Evolutionary conservation across 2,113 vertebrate species (phyloP).

Genomic region (Actinemys pallida): DNA sequence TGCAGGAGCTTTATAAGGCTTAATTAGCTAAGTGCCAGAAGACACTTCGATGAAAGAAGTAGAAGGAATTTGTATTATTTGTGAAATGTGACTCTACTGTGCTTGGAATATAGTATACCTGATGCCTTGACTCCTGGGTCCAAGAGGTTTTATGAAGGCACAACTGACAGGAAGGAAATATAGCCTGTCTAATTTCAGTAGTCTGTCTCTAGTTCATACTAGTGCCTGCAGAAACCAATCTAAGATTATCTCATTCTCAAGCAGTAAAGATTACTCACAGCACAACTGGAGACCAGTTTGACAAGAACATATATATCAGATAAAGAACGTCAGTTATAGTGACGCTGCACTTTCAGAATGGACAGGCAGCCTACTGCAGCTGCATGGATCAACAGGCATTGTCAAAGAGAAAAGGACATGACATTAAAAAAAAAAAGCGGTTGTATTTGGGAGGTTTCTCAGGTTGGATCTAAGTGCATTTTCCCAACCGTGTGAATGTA

Average conservation of each 20-base stretch:
- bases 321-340: not conserved
- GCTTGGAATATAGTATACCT: not conserved
- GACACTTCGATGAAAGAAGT: not conserved
- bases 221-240: not conserved
- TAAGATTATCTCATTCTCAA: not conserved
- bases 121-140: not conserved
- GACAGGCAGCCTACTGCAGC: not conserved
- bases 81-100: not conserved
- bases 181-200: not conserved
- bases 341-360: not conserved
- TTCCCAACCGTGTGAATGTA: not conserved
- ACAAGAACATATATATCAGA: not conserved
- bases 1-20: not conserved
- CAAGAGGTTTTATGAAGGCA: not conserved
- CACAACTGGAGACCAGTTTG: not conserved
- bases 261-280: not conserved
- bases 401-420: slow-evolving; percentile 1
- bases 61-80: not conserved
- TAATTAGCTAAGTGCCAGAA: not conserved
- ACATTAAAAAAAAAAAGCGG: not conserved
- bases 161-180: not conserved
- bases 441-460: not conserved
- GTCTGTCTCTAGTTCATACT: not conserved
- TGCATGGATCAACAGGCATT: not conserved
- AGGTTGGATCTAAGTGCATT: not conserved